Percentiles rank a stretch among this genome's conserved stretches.
phyloP scores from a whole-genome alignment of 30 jellyfish, hydroid and myxozoan species.

The Aurelia coerulea region DNA sequence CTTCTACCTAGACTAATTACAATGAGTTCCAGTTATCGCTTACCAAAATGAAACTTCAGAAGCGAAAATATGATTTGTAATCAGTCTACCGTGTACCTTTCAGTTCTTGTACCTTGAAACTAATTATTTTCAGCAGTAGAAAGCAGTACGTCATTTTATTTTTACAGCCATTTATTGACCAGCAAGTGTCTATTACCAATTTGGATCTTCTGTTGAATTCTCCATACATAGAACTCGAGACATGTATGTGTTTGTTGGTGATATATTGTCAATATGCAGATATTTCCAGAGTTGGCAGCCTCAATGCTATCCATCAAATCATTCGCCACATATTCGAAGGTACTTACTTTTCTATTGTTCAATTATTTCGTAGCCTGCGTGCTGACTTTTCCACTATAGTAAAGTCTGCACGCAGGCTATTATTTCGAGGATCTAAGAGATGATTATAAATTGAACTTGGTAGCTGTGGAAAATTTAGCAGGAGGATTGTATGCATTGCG shows the following conservation, averaged over 20 bases:
- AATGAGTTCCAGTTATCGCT: no score
- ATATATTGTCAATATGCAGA: constrained; percentile 7
- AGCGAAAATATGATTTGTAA: no score
- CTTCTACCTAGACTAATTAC: no score
- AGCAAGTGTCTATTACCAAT: constrained; percentile 9
- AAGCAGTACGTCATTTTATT: not conserved
- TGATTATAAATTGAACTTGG: not conserved
- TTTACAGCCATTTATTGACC: constrained; percentile 31
- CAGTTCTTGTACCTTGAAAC: constrained; percentile 15
- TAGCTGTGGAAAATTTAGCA: not conserved
- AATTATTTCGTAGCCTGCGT: no score
- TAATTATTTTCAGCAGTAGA: not conserved
- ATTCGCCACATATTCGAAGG: constrained; percentile 15
- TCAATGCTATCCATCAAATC: not conserved
- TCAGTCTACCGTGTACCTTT: not conserved
- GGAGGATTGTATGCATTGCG: not conserved
- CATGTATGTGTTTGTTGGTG: constrained; percentile 12
- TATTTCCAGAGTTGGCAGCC: not conserved
- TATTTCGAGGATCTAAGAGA: not conserved
- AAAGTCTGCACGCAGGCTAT: not conserved
- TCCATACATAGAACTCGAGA: not conserved
- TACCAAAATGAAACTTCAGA: no score
- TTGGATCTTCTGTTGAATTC: constrained; percentile 18
- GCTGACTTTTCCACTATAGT: no score
- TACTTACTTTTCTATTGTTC: not conserved